Conservation (phyloP, 2,113 vertebrate genomes). For the Petroica traversi region DNA sequence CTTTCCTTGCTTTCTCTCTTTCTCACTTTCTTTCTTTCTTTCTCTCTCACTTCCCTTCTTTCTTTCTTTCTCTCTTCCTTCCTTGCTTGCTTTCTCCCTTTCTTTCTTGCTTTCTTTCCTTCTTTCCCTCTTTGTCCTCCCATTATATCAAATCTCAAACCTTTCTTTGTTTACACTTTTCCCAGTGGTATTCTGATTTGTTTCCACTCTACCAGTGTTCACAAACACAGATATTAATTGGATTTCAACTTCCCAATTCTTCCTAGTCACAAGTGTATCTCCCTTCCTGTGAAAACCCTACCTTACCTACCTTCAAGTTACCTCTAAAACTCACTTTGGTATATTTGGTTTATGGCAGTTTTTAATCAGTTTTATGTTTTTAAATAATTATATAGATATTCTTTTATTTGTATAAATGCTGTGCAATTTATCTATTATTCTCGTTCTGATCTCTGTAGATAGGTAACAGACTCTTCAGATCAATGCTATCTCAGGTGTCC, state of each 20-base stretch:
- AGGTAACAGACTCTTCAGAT: background rate
- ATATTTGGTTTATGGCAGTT: background rate
- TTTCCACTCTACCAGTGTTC: background rate
- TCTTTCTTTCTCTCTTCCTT: too few species aligned
- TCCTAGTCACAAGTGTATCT: background rate
- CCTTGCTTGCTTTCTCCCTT: background rate
- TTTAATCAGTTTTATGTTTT: background rate
- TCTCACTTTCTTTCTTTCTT: rapidly evolving
- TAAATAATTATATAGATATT: background rate
- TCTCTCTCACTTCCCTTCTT: too few species aligned
- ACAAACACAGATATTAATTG: background rate
- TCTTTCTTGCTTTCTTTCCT: too few species aligned
- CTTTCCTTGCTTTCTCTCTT: rapidly evolving
- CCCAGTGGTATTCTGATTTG: background rate
- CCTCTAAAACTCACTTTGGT: background rate
- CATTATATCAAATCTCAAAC: background rate
- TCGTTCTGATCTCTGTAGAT: background rate
- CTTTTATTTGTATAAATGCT: background rate
- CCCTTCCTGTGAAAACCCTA: background rate
- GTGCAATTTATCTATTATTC: background rate
- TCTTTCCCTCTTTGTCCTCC: background rate
- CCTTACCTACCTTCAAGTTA: background rate
- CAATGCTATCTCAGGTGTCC: background rate
- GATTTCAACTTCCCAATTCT: background rate
- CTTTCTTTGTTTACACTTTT: background rate